A percentile compares a stretch with the other conserved stretches of the same genome.
phyloP scores from a whole-genome alignment of 2,797 vertebrate genomes.

The Amniataba percoides region DNA sequence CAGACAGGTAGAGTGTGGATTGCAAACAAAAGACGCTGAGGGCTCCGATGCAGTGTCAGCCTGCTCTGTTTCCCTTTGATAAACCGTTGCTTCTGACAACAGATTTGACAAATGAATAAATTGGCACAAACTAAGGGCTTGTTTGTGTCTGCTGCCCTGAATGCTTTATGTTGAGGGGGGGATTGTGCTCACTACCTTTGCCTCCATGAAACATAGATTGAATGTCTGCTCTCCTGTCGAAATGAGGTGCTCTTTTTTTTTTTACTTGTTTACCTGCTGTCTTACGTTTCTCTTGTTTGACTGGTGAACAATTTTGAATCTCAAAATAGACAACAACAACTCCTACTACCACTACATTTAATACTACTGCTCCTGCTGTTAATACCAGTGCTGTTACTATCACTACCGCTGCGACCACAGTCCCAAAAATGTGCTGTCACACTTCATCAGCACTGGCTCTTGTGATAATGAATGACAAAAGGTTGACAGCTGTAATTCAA shows the following conservation, averaged over 20 bases:
- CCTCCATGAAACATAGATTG: constrained; percentile 8
- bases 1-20: constrained; percentile 69
- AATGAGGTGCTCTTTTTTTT: constrained; percentile 3
- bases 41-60: constrained; percentile 42
- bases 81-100: constrained; percentile 37
- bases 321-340: constrained; percentile 10
- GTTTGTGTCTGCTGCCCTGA: constrained; percentile 20
- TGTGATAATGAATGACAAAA: constrained; percentile 28
- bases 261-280: background rate
- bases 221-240: constrained; percentile 14
- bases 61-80: constrained; percentile 54
- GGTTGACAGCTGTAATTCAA: constrained; percentile 10
- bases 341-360: background rate
- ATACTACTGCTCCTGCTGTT: constrained; percentile 9
- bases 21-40: constrained; percentile 60
- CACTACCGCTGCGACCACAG: background rate
- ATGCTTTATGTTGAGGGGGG: no score
- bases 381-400: background rate
- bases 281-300: constrained; percentile 1
- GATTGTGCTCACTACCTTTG: background rate
- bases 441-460: constrained; percentile 8
- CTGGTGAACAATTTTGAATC: constrained; percentile 1
- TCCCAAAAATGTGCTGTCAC: constrained; percentile 12
- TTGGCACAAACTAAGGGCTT: constrained; percentile 20
- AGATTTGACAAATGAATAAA: constrained; percentile 40